Percentiles rank a stretch among this genome's conserved stretches.
phyloP scores from a whole-genome alignment of 2,113 vertebrate genomes.

The Probosciger aterrimus region DNA sequence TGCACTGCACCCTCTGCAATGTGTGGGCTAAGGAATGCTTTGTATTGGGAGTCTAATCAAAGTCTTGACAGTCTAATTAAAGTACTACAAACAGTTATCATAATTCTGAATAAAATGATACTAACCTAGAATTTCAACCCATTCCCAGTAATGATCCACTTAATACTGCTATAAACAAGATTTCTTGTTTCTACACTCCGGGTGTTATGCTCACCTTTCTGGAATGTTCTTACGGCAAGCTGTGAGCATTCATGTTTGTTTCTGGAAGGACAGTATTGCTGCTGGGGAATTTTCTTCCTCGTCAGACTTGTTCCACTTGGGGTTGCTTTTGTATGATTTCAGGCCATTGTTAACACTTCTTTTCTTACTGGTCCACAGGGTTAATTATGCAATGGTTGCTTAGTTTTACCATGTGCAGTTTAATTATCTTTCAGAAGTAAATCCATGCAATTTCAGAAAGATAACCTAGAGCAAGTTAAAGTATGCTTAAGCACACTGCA shows the following conservation, averaged over 20 bases:
- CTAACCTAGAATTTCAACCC: not conserved
- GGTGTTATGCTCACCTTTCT: not conserved
- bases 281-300: not conserved
- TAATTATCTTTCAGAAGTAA: not conserved
- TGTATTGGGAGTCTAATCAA: not conserved
- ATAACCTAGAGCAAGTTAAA: not conserved
- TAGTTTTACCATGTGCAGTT: not conserved
- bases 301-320: not conserved
- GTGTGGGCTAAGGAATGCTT: not conserved
- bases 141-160: not conserved
- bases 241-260: not conserved
- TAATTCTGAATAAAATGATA: not conserved
- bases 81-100: not conserved
- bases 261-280: not conserved
- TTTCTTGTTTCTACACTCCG: not conserved
- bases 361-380: not conserved
- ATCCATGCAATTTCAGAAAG: not conserved
- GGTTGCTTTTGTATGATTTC: not conserved
- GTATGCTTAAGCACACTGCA: not conserved
- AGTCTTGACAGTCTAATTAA: not conserved
- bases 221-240: not conserved
- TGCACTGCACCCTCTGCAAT: not conserved
- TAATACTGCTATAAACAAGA: not conserved
- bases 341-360: not conserved
- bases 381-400: not conserved